A percentile compares a stretch with the other conserved stretches of the same genome.
Conservation (phyloP, 2,113 vertebrate genomes). For the Stegostoma tigrinum region DNA sequence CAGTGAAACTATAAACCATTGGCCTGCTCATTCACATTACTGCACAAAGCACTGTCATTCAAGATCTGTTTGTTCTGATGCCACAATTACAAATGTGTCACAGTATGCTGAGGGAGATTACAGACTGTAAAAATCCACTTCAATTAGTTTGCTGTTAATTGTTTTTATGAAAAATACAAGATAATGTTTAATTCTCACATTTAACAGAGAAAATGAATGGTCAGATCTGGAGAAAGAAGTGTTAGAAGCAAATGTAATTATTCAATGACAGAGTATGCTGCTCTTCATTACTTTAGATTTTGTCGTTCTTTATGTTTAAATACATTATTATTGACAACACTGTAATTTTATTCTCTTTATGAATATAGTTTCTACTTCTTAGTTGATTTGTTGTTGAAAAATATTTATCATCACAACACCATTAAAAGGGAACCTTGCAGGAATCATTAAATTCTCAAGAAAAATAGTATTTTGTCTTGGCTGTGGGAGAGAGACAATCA, state of each 20-base stretch:
- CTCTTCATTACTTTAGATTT: not conserved
- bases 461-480: not conserved
- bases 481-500: not conserved
- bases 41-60: slow-evolving; percentile 20
- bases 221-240: not conserved
- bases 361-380: not conserved
- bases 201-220: not conserved
- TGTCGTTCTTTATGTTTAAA: not conserved
- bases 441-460: not conserved
- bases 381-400: not conserved
- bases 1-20: slow-evolving; percentile 20
- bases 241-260: not conserved
- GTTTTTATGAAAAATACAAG: not conserved
- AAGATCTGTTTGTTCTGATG: not conserved
- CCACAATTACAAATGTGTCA: not conserved
- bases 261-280: slow-evolving; percentile 15
- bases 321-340: not conserved
- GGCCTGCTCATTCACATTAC: slow-evolving; percentile 1
- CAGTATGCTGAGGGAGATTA: not conserved
- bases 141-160: not conserved
- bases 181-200: not conserved
- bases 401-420: not conserved
- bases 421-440: not conserved
- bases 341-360: slow-evolving; percentile 2
- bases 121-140: not conserved